Conservation (phyloP, 1,140 invertebrate species). For the Drosophila ogumai region DNA sequence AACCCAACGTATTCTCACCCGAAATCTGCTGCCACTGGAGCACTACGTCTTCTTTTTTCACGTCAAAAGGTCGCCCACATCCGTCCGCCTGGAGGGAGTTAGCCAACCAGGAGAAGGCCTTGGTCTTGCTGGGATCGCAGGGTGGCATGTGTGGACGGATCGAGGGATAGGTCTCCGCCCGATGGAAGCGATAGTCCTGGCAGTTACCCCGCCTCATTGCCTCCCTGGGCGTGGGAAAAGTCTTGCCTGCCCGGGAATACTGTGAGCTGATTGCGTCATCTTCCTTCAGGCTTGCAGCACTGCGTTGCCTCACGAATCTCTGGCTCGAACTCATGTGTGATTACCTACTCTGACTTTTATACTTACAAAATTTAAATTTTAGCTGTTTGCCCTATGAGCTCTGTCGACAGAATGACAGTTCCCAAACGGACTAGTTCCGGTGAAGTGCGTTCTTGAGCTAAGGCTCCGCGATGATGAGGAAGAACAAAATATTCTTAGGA, state of each 20-base stretch:
- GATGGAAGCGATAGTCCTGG: slow-evolving; percentile 20
- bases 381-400: not conserved
- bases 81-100: slow-evolving; percentile 21
- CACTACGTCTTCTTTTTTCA: slow-evolving; percentile 28
- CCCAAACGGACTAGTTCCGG: not conserved
- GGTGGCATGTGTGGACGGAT: slow-evolving; percentile 24
- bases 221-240: not conserved
- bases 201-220: slow-evolving; percentile 23
- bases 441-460: not conserved
- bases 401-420: not conserved
- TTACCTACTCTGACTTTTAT: slow-evolving; percentile 13
- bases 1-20: slow-evolving; percentile 47
- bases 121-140: slow-evolving; percentile 21
- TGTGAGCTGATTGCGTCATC: not conserved
- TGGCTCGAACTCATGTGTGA: slow-evolving; percentile 6
- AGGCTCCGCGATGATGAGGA: not conserved
- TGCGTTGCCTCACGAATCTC: not conserved
- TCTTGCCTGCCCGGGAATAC: not conserved
- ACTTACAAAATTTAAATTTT: slow-evolving; percentile 6
- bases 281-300: not conserved
- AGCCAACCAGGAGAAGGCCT: slow-evolving; percentile 16
- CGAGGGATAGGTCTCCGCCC: slow-evolving; percentile 43
- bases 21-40: slow-evolving; percentile 50
- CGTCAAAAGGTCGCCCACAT: slow-evolving; percentile 19
- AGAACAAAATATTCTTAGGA: not conserved